phyloP scores from a whole-genome alignment of 23 tunicate genomes.

The Diplosoma virens region DNA sequence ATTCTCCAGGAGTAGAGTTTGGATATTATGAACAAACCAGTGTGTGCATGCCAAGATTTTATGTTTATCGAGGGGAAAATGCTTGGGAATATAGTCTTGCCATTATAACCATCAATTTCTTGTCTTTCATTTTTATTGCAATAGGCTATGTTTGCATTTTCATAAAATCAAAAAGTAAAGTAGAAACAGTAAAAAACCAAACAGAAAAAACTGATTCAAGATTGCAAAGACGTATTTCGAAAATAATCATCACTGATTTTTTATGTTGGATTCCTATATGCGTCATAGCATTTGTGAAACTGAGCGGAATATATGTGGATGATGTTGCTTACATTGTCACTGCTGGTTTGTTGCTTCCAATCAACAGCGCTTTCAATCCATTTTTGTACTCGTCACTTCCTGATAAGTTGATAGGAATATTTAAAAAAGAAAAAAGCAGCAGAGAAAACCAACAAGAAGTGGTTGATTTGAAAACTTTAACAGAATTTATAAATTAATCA shows the following conservation, averaged over 20 bases:
- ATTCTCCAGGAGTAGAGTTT: neutral
- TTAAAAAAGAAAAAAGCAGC: too few species aligned
- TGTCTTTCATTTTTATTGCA: constrained; percentile 16
- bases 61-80: neutral
- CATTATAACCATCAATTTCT: constrained; percentile 7
- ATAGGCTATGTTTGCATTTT: neutral
- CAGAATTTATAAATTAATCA: too few species aligned
- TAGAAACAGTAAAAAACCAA: neutral
- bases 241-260: constrained; percentile 25
- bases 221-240: constrained; percentile 24
- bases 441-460: too few species aligned
- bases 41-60: constrained; percentile 24
- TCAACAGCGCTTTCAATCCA: constrained; percentile 41
- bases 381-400: constrained; percentile 12
- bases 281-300: constrained; percentile 14
- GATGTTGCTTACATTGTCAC: constrained; percentile 3
- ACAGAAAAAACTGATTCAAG: neutral
- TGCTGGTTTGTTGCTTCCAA: constrained; percentile 30
- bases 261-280: constrained; percentile 43
- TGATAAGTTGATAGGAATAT: constrained; percentile 2
- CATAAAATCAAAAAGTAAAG: neutral
- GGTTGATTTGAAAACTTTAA: too few species aligned
- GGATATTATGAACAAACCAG: constrained; percentile 14
- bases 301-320: too few species aligned
- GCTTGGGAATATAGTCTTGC: neutral